Evolutionary conservation across 2,113 vertebrate genomes (phyloP).

Genomic region (Loxodonta africana): DNA sequence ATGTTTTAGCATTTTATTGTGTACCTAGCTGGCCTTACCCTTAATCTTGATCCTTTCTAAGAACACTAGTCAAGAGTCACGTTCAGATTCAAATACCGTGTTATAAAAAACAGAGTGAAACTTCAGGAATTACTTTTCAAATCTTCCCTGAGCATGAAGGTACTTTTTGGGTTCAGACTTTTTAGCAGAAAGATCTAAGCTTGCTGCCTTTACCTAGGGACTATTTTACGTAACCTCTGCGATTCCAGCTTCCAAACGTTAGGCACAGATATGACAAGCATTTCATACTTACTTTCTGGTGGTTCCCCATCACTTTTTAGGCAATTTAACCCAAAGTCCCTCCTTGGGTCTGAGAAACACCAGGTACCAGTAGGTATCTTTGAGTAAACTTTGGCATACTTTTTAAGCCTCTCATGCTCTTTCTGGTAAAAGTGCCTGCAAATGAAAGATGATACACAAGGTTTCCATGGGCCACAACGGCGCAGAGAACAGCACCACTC

Average conservation of each 20-base stretch:
- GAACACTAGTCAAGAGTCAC: neutral
- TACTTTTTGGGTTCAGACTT: neutral
- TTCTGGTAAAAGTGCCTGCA: neutral
- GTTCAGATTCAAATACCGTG: neutral
- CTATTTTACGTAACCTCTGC: neutral
- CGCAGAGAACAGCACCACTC: neutral
- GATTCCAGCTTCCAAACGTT: neutral
- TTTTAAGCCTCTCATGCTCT: neutral
- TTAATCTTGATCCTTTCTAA: neutral
- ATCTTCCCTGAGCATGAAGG: neutral
- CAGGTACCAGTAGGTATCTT: neutral
- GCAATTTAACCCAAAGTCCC: neutral
- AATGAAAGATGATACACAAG: neutral
- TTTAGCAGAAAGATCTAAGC: neutral
- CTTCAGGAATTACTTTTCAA: neutral
- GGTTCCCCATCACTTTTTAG: neutral
- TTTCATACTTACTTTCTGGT: conserved; percentile 45
- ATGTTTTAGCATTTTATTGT: neutral
- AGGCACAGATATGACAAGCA: neutral
- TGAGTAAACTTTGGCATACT: neutral
- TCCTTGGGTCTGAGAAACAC: neutral
- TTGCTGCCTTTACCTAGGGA: neutral
- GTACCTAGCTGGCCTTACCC: no score
- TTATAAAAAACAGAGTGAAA: neutral
- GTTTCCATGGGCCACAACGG: neutral